Conservation (phyloP, 2,797 vertebrate genomes). For the Pteronotus mesoamericanus region DNA sequence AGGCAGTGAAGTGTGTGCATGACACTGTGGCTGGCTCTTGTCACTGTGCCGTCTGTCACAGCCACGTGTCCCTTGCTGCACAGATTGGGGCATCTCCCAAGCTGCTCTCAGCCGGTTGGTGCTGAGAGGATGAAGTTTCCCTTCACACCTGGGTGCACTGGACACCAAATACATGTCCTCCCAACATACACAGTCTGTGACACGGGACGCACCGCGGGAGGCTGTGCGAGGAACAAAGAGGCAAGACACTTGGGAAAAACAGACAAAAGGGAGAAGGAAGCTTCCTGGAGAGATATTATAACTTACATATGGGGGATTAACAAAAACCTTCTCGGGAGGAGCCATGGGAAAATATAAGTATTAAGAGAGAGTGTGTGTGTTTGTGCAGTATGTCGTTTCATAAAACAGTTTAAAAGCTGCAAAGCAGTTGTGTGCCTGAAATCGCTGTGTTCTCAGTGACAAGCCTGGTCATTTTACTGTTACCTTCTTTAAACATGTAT, state of each 20-base stretch:
- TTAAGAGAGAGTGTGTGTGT: not conserved
- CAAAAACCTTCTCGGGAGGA: not conserved
- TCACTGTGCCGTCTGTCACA: too few species aligned
- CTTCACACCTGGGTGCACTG: not conserved
- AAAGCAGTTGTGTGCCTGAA: not conserved
- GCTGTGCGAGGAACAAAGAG: not conserved
- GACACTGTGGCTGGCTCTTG: not conserved
- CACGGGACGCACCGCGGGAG: not conserved
- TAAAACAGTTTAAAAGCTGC: constrained; percentile 2
- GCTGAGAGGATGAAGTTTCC: not conserved
- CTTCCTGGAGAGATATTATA: not conserved
- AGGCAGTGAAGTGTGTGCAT: not conserved
- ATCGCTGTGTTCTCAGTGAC: not conserved
- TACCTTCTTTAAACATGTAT: not conserved
- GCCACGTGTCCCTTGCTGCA: not conserved
- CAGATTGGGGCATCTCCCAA: not conserved
- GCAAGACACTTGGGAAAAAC: not conserved
- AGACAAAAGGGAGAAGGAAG: not conserved
- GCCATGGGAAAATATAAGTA: not conserved
- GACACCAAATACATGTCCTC: not conserved
- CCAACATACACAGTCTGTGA: not conserved
- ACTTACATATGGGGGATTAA: not conserved
- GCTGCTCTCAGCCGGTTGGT: not conserved
- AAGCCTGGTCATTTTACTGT: not conserved
- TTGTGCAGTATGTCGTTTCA: not conserved